These are phyloP conservation scores for Tachina lurida DNA, from an alignment of 2,888 invertebrate species.

Conservation along the genomic window DNA sequence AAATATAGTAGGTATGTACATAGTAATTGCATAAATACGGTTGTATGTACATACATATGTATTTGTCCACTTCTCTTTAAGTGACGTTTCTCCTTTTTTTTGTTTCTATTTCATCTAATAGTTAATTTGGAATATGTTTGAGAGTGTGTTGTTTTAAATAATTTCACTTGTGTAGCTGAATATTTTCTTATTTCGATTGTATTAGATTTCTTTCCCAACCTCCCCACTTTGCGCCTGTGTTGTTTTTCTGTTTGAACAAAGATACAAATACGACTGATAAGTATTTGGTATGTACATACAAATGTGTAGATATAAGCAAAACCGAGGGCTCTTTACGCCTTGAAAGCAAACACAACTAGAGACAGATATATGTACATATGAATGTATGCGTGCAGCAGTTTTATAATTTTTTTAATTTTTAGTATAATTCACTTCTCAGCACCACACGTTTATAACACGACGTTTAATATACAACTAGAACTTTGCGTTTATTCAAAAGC, in stretches of 20 bases:
- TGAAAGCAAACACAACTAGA: conserved; percentile 42
- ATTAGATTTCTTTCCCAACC: conserved; percentile 44
- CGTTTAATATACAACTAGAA: conserved; percentile 74
- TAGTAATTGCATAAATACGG: not conserved
- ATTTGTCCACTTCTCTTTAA: not conserved
- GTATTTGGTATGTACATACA: not conserved
- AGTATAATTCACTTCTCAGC: conserved; percentile 49
- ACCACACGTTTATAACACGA: conserved; percentile 67
- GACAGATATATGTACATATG: not conserved
- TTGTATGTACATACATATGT: not conserved
- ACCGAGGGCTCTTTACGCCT: conserved; percentile 47
- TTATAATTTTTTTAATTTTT: conserved; percentile 15
- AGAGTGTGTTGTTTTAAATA: conserved; percentile 17
- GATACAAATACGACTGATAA: conserved; percentile 4
- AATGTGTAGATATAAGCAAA: conserved; percentile 25
- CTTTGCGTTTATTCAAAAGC: conserved; percentile 73
- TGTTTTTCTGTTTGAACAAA: conserved; percentile 35
- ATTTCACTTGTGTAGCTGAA: conserved; percentile 43
- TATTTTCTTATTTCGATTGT: conserved; percentile 37
- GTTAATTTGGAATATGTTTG: conserved; percentile 13
- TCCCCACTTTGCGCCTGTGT: conserved; percentile 56
- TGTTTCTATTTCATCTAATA: conserved; percentile 11
- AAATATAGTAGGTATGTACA: not conserved
- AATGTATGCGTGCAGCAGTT: conserved; percentile 7
- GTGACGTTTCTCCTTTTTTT: conserved; percentile 40